A percentile compares a stretch with the other conserved stretches of the same genome.
Conservation (phyloP, 2,797 vertebrate species). For the Glossophaga mutica region DNA sequence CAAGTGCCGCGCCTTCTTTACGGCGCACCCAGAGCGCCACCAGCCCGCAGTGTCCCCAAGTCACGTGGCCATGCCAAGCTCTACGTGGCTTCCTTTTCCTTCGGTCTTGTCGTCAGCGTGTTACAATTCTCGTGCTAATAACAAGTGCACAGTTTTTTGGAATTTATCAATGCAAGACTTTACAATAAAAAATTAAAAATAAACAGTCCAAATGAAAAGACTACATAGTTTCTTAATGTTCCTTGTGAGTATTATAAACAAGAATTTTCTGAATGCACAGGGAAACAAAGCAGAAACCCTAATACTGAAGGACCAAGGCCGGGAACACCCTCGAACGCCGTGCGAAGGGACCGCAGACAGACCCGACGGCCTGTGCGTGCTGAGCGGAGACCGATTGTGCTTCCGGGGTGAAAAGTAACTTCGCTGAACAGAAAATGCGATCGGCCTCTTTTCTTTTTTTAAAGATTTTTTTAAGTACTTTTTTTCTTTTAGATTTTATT, state of each 20-base stretch:
- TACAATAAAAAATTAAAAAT: neutral
- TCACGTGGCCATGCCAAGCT: neutral
- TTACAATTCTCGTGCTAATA: neutral
- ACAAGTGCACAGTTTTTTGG: neutral
- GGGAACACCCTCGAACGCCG: neutral
- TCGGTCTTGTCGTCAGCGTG: neutral
- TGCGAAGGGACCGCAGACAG: neutral
- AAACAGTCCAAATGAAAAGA: conserved; percentile 2
- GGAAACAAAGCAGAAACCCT: neutral
- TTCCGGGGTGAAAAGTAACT: neutral
- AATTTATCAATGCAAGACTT: neutral
- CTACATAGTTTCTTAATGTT: neutral
- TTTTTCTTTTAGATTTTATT: too few relatives aligned
- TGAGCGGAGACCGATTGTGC: neutral
- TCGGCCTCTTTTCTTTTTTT: neutral
- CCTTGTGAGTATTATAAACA: neutral
- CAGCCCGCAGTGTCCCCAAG: neutral
- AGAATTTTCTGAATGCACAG: neutral
- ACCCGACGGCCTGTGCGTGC: neutral
- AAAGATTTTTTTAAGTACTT: too few relatives aligned
- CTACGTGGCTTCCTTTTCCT: neutral
- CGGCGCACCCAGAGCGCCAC: neutral
- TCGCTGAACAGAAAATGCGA: neutral
- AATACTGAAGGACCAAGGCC: neutral
- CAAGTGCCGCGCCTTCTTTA: neutral